Evolutionary conservation across 1,140 invertebrate genomes (phyloP), one percentile per base, ranked within the genome.

Genomic region (Heterodera carotae): DNA sequence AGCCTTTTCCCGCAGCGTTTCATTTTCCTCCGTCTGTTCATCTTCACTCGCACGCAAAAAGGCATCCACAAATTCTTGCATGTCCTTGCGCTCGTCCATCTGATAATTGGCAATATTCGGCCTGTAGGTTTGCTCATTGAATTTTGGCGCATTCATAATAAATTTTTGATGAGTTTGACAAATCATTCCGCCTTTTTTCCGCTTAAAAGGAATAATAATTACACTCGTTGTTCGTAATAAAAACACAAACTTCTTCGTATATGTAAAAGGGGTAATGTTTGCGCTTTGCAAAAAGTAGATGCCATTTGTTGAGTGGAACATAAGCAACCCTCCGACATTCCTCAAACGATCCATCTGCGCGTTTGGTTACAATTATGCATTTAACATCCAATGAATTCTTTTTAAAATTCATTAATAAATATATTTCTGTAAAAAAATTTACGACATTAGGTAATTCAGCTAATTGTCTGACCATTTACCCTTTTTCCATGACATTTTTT

Each of bases 41-140:
- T 73, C 48, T 56, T 48, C 60, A 27, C 48, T 73, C 15, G 53
- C 33, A 1, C n/a, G 48, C 43, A 72, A 33, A 75, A 76, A 76
- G 15, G 70, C 64, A 25, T 76, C 75, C 31, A 76, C 53, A 53
- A 76, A 76, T 72, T 76, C 75, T n/a, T 76, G 75, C 43, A 76
- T 76, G 25, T 76, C 75, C 33, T 76, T 73, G 27, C 36, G 39
- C 29, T 76, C 75, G 8, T 74, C 59, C 69, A 76, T 22, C 12
- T 76, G 68, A 33, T 76, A 79, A 7, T 75, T 34, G 10, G 67
- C 8, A 12, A 76, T 29, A 27, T 73, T 75, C 22, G 79, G 75
- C 34, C 34, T 76, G n/a, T 75, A 76, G 2, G 67, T 76, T 18
- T 73, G 34, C 6, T 77, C 67, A 29, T 76, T 76, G 48, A 75